Conservation (phyloP, 2,113 vertebrate genomes). For the Mola mola region DNA sequence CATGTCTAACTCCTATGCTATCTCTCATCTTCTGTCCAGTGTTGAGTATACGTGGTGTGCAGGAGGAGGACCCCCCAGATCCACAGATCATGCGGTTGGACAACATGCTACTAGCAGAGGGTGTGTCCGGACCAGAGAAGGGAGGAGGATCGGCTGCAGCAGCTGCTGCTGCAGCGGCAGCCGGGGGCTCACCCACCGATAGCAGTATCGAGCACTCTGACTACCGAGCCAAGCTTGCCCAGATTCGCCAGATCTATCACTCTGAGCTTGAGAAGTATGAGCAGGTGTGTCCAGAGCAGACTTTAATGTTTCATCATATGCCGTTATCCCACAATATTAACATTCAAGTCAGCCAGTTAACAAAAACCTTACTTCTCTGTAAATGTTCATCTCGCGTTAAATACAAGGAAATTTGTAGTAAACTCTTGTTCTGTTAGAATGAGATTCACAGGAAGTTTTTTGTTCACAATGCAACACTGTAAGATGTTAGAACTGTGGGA, state of each 20-base stretch:
- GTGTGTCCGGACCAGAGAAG: slow-evolving; percentile 89
- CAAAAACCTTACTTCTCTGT: neutral
- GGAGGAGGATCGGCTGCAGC: slow-evolving; percentile 86
- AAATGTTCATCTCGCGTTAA: neutral
- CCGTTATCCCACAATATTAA: too few species aligned
- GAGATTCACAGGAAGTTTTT: neutral
- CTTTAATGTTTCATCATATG: neutral
- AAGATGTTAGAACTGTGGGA: too few species aligned
- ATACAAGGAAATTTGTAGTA: too few species aligned
- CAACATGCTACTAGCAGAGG: slow-evolving; percentile 92
- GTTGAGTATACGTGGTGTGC: slow-evolving; percentile 87
- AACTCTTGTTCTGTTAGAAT: neutral
- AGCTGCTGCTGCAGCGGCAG: slow-evolving; percentile 85
- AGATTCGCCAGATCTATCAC: slow-evolving; percentile 92
- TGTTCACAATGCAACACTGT: neutral
- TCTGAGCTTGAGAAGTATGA: slow-evolving; percentile 94
- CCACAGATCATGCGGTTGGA: slow-evolving; percentile 90
- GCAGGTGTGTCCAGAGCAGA: slow-evolving; percentile 79
- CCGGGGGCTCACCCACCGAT: slow-evolving; percentile 89
- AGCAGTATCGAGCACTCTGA: slow-evolving; percentile 92
- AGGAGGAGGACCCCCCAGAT: slow-evolving; percentile 89
- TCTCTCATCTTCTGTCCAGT: slow-evolving; percentile 66
- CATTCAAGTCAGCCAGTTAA: too few species aligned
- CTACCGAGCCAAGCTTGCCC: slow-evolving; percentile 92
- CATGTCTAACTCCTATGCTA: neutral